Evolutionary conservation across 1,140 invertebrate species (phyloP).

Genomic region (Antheraea mylitta): DNA sequence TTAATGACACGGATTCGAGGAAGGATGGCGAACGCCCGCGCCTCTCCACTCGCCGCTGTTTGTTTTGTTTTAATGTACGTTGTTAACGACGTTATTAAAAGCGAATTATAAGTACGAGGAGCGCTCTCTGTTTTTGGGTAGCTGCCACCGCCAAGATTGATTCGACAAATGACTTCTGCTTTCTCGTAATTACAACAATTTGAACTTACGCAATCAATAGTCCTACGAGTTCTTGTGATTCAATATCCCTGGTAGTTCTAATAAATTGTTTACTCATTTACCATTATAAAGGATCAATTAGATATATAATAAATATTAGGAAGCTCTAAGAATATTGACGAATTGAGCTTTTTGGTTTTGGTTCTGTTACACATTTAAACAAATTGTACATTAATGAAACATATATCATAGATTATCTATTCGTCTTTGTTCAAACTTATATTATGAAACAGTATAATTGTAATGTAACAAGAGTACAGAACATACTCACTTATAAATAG

Average conservation of each 20-base stretch:
- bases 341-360: no score
- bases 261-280: no score
- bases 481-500: no score
- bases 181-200: not conserved
- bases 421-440: no score
- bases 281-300: no score
- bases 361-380: no score
- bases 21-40: slow-evolving; percentile 70
- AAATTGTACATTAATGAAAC: no score
- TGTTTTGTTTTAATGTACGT: slow-evolving; percentile 77
- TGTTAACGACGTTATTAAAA: slow-evolving; percentile 78
- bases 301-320: no score
- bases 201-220: not conserved
- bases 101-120: slow-evolving; percentile 27
- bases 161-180: slow-evolving; percentile 2
- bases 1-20: slow-evolving; percentile 79
- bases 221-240: not conserved
- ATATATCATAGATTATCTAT: no score
- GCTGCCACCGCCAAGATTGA: slow-evolving; percentile 1
- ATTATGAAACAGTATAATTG: no score
- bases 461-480: no score
- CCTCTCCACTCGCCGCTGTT: slow-evolving; percentile 53
- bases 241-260: not conserved
- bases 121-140: slow-evolving; percentile 3
- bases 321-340: no score